Conservation (phyloP, 2,113 vertebrate genomes). For the Rhabdornis inornatus region DNA sequence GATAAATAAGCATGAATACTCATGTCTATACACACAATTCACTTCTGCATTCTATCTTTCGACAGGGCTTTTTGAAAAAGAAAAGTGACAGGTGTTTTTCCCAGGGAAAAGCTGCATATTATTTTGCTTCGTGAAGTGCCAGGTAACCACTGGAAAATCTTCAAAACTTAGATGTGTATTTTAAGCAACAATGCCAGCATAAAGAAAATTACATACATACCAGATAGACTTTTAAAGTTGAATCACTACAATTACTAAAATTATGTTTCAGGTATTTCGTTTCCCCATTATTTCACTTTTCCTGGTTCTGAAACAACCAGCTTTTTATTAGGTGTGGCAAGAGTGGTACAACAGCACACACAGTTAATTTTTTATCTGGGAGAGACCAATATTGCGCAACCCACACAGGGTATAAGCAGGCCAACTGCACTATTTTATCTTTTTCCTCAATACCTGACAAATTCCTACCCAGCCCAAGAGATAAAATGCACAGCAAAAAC, state of each 20-base stretch:
- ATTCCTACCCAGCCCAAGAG: neutral
- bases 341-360: neutral
- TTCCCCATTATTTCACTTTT: neutral
- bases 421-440: constrained; percentile 14
- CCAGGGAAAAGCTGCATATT: neutral
- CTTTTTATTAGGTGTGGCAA: neutral
- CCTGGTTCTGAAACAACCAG: neutral
- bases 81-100: neutral
- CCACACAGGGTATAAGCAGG: neutral
- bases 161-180: neutral
- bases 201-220: neutral
- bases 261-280: neutral
- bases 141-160: neutral
- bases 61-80: neutral
- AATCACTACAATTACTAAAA: neutral
- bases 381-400: constrained; percentile 6
- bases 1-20: neutral
- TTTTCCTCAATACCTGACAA: neutral
- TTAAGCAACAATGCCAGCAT: neutral
- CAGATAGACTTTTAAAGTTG: neutral
- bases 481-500: constrained; percentile 1
- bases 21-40: neutral
- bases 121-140: neutral
- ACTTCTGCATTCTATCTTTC: neutral
- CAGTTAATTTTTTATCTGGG: constrained; percentile 51